A percentile compares a stretch with the other conserved stretches of the same genome.
Conservation (phyloP, 53 echinoderm and acorn worm genomes). For the Zoroaster sp. region DNA sequence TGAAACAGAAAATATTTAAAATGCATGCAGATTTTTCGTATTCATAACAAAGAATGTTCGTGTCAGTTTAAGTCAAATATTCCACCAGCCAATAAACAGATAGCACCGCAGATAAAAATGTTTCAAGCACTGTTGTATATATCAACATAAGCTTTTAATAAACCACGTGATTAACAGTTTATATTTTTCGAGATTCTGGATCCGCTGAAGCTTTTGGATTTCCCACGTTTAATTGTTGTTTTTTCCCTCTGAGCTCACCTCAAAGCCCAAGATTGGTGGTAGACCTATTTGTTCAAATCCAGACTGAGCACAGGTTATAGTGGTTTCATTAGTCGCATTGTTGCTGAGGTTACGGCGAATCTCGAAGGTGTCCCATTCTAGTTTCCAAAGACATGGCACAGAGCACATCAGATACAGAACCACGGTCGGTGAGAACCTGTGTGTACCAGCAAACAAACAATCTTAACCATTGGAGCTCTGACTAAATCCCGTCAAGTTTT, state of each 20-base stretch:
- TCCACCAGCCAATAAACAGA: no score
- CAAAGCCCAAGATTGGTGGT: not conserved
- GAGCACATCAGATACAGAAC: not conserved
- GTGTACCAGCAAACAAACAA: not conserved
- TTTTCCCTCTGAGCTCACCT: not conserved
- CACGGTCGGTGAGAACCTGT: conserved; percentile 41
- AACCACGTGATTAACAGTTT: no score
- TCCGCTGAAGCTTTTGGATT: not conserved
- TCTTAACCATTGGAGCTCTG: no score
- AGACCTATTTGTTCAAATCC: not conserved
- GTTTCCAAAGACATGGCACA: conserved; percentile 28
- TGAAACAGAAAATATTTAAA: no score
- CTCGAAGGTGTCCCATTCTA: not conserved
- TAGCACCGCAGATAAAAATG: not conserved
- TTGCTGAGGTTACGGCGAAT: not conserved
- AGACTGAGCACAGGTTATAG: not conserved
- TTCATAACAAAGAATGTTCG: no score
- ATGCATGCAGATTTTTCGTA: no score
- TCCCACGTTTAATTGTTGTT: not conserved
- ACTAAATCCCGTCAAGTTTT: no score
- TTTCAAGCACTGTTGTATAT: not conserved
- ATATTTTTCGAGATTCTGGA: no score
- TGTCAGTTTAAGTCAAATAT: no score
- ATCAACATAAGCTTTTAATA: no score
- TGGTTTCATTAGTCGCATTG: not conserved